Base-by-base conservation (phyloP, 2,888 invertebrate genomes). In the Leucophenga montana region DNA sequence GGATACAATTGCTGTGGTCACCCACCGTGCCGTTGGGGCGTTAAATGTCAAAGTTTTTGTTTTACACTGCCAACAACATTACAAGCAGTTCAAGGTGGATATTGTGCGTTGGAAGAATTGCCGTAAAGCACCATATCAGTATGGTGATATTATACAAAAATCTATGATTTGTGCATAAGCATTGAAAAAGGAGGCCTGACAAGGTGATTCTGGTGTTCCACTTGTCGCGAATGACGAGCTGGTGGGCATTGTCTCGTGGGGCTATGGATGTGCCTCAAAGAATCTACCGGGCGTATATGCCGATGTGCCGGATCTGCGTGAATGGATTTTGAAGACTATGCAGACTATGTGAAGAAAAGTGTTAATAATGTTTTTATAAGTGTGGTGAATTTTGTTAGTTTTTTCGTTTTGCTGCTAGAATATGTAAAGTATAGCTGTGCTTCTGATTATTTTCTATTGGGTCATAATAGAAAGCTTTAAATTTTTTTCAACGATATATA, bases 1-100 rank as follows among this genome's bases (percentile, higher is more conserved):
- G 4, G 85, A 85, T 11, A 80, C 85, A 14, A 33, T 65, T 0
- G 82, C 84, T 13, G 69, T 78, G 27, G 83, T 89, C 53, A 86
- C 88, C n/a, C n/a, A n/a, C n/a, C n/a, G n/a, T n/a, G n/a, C 33
- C 87, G 87, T 11, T 88, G 87, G 87, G 88, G 87, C n/a, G 72
- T 74, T 8, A 82, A 82, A 16, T 83, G 83, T 50, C 79, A 76
- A 44, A 39, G 77, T 0, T 70, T 70, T 39, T 76, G 79, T 53
- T 53, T 75, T 11, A 61, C 69, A 0, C 68, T 77, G 53, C 71
- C 77, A 0, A 73, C 73, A 11, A 65, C 20, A 0, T 74, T 86
- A 1, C 80, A 80, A 66, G 73, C 69, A n/a, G 82, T 83, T 0
- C 44, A 67, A n/a, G 0, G 85, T 87, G 0, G 18, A 72, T 48